Base-by-base conservation (phyloP, 2,113 vertebrate genomes). In the Gopherus evgoodei region DNA sequence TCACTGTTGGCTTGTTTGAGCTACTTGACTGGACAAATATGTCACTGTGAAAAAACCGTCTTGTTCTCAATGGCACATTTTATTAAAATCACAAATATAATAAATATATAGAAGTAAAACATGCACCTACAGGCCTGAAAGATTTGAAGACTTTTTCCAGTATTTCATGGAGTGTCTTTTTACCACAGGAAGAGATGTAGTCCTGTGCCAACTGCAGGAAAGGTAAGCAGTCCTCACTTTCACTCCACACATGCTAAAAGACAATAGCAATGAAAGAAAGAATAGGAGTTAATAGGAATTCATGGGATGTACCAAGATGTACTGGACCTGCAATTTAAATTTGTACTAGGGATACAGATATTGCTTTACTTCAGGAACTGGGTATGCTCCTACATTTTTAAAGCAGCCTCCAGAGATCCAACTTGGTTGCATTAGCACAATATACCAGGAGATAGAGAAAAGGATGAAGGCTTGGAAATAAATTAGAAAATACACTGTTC, bases 121-220 rank as follows among this genome's bases (percentile, higher is more conserved):
- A 65, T 44, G 69, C 90, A 98, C 99, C 99, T 98, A 99, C 99
- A 52, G 99, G 99, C 98, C 99, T 98, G 98, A 99, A 99, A 95
- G 99, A 99, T 93, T 99, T 99, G 98, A 99, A 99, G 98, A 99
- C 99, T 98, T 99, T 99, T 97, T 99, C 99, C 98, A 99, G 90
- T 97, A 99, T 99, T 98, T 99, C 99, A 88, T 99, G 98, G 94
- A 99, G 99, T 0, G 99, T 99, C 98, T 99, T 99, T 98, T 99
- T 99, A 97, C 99, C 99, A 22, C 99, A 99, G 94, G 99, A 99
- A 57, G 99, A 99, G 97, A 99, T 99, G 98, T 99, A 99, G 95
- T 99, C 99, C 98, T 99, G 99, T 7, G 99, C 99, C 1, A 99
- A 98, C 98, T 99, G 99, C 92, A 99, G 98, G 94, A 99, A 99